Evolutionary conservation across 2,113 vertebrate genomes (phyloP), one percentile per base, ranked within the genome.

Genomic region (Hemibagrus wyckioides): DNA sequence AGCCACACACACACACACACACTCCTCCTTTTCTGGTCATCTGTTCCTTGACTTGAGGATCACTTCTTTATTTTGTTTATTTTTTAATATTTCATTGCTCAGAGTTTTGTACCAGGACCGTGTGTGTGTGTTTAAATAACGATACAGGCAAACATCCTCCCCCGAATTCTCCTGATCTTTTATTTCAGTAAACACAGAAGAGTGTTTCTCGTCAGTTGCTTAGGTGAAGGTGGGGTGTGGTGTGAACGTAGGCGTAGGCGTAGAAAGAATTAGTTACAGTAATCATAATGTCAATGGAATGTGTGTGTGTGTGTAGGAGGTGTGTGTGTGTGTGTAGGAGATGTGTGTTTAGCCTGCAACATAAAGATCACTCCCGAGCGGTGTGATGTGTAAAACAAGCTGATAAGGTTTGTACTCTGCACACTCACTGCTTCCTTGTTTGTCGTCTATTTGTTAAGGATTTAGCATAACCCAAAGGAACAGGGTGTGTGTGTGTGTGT

Each of bases 381-480:
- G 44, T 65, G 17, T n/a, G 19, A 65, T 83, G 4, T 83, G 28
- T 83, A 65, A 19, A 83, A 83, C 59, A 65, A 83, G 41, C 25
- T n/a, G 81, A 83, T 65, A 67, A 30, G 23, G 36, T 61, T 61
- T 44, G 36, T 48, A 83, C 14, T 21, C 41, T 21, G 21, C 17
- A 54, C 82, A 36, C 23, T 84, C 48, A 23, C n/a, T 14, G 82
- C 63, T 30, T 63, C 48, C 28, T 82, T 13, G 39, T 44, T 63
- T 63, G 80, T 54, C 48, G 17, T 56, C 14, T 67, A 4, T 67
- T 83, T 83, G 82, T 54, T 69, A 23, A 83, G 36, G 63, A 54
- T 61, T 63, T 83, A 44, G 41, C 57, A 41, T 61, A 65, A 83
- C 63, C 82, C 48, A 30, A 30, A 69, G 48, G 82, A 83, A 36